phyloP scores from a whole-genome alignment of 2,888 invertebrate species.

The Rhaphigaster nebulosa region DNA sequence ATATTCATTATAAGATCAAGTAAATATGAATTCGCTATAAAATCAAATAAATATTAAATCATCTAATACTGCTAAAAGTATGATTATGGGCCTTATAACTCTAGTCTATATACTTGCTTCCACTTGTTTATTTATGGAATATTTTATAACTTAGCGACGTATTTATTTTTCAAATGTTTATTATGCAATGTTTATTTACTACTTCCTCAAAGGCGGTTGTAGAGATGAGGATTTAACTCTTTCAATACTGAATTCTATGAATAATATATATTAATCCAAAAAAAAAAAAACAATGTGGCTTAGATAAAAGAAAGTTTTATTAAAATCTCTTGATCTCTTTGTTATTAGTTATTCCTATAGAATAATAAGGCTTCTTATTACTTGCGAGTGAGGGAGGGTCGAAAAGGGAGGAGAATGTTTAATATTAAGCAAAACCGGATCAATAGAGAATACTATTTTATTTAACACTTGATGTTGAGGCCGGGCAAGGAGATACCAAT shows the following conservation, averaged over 20 bases:
- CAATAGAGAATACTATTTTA: not conserved
- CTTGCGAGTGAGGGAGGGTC: not conserved
- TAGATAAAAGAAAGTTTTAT: slow-evolving; percentile 50
- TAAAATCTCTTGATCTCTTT: slow-evolving; percentile 42
- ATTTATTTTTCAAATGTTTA: not conserved
- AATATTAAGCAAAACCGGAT: slow-evolving; percentile 16
- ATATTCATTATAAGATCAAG: too few relatives aligned
- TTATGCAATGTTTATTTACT: not conserved
- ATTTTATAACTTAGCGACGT: not conserved
- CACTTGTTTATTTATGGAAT: not conserved
- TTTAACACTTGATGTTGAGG: not conserved
- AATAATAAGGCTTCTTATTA: slow-evolving; percentile 44
- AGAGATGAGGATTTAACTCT: not conserved
- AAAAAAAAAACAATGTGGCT: not conserved
- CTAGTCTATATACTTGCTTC: not conserved
- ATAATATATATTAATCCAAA: slow-evolving; percentile 26
- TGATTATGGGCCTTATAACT: not conserved
- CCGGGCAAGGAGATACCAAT: not conserved
- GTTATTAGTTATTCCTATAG: slow-evolving; percentile 41
- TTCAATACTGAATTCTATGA: slow-evolving; percentile 45
- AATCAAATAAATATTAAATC: not conserved
- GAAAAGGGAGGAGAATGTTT: slow-evolving; percentile 23
- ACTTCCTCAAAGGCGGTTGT: not conserved
- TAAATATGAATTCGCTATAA: too few relatives aligned
- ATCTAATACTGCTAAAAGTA: not conserved